Evolutionary conservation across 2,888 invertebrate genomes (phyloP).

Genomic region (Cheilosia pagana): DNA sequence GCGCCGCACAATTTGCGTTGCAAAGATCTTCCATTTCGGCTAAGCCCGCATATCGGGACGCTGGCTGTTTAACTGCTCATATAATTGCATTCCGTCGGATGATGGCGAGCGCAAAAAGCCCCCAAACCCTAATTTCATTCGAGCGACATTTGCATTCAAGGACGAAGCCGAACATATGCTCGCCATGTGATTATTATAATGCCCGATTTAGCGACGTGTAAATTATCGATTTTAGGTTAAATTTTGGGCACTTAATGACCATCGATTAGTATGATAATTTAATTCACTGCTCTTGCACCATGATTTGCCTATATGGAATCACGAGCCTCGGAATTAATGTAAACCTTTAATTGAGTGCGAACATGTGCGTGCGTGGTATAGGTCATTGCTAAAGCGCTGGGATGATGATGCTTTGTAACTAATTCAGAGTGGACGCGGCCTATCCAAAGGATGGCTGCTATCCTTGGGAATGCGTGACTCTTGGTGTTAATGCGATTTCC

Average conservation of each 20-base stretch:
- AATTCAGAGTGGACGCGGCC: constrained; percentile 16
- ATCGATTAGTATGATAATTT: constrained; percentile 75
- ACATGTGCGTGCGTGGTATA: constrained; percentile 18
- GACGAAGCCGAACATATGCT: constrained; percentile 41
- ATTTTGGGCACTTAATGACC: constrained; percentile 71
- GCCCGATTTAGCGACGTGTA: constrained; percentile 71
- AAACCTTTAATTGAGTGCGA: constrained; percentile 70
- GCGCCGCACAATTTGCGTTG: constrained; percentile 8
- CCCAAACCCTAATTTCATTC: constrained; percentile 30
- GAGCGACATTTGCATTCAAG: constrained; percentile 47
- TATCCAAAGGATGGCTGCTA: constrained; percentile 29
- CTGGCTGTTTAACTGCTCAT: constrained; percentile 46
- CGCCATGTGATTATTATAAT: constrained; percentile 71
- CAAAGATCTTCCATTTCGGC: constrained; percentile 38
- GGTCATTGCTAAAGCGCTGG: constrained; percentile 1
- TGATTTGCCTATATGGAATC: constrained; percentile 38
- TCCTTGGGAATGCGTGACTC: constrained; percentile 47
- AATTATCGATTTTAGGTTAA: constrained; percentile 73
- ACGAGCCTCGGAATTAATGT: constrained; percentile 61
- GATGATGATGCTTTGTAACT: constrained; percentile 30
- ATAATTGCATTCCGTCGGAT: constrained; percentile 62
- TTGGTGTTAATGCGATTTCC: constrained; percentile 59
- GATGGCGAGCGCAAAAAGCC: constrained; percentile 27
- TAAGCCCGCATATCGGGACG: constrained; percentile 19
- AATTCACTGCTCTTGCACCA: constrained; percentile 52